A percentile compares a stretch with the other conserved stretches of the same genome.
phyloP scores from a whole-genome alignment of 2,888 invertebrate genomes.

The Mycalesis mineus region DNA sequence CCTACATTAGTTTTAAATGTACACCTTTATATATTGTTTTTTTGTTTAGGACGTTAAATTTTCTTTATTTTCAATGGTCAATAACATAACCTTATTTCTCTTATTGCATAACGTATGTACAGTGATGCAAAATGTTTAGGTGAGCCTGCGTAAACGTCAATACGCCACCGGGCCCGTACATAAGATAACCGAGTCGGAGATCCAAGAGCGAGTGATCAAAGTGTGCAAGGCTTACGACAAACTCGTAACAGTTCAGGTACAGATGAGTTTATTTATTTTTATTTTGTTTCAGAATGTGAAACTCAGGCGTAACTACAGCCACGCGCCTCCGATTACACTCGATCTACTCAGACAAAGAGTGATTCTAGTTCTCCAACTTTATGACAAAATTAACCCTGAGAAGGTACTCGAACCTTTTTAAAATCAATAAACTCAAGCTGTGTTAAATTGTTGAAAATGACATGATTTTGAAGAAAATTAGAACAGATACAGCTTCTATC shows the following conservation, averaged over 20 bases:
- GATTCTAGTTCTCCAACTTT: slow-evolving; percentile 95
- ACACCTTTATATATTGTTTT: not conserved
- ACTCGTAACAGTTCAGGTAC: slow-evolving; percentile 91
- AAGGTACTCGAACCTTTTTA: slow-evolving; percentile 83
- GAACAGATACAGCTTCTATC: too few relatives aligned
- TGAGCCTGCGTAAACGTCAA: slow-evolving; percentile 51
- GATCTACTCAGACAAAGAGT: slow-evolving; percentile 93
- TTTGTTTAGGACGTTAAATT: not conserved
- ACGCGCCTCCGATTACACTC: slow-evolving; percentile 86
- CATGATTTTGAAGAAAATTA: too few relatives aligned
- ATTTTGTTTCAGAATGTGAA: slow-evolving; percentile 81
- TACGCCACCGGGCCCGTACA: slow-evolving; percentile 56
- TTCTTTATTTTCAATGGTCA: slow-evolving; percentile 11
- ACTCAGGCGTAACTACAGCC: slow-evolving; percentile 85
- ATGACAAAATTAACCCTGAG: slow-evolving; percentile 96
- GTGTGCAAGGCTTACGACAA: slow-evolving; percentile 94
- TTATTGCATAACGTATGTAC: slow-evolving; percentile 75
- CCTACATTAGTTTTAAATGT: not conserved
- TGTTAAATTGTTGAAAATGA: too few relatives aligned
- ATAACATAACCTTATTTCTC: slow-evolving; percentile 61
- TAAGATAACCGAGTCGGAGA: slow-evolving; percentile 80
- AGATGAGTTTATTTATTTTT: slow-evolving; percentile 47
- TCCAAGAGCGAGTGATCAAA: slow-evolving; percentile 89
- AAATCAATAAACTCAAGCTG: not conserved
- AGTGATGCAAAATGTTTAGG: slow-evolving; percentile 67